Conservation (phyloP, 2,888 invertebrate species). For the Drosophila affinis region DNA sequence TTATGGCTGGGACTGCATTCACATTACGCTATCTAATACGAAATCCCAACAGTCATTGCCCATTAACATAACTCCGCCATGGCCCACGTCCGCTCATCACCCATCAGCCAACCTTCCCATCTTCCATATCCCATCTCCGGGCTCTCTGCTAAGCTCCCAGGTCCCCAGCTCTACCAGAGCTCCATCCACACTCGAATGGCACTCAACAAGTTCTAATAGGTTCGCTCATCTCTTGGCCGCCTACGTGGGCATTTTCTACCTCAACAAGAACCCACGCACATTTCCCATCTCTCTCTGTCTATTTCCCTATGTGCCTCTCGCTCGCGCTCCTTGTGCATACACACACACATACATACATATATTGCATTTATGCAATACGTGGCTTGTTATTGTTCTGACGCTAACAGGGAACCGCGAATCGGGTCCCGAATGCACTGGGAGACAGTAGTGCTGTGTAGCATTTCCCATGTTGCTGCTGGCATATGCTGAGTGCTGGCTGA, state of each 20-base stretch:
- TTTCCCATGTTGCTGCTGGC: too few species aligned
- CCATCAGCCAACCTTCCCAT: slow-evolving; percentile 12
- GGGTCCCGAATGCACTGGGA: slow-evolving; percentile 5
- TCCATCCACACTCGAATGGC: slow-evolving; percentile 58
- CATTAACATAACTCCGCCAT: slow-evolving; percentile 72
- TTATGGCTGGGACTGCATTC: slow-evolving; percentile 31
- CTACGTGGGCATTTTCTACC: slow-evolving; percentile 44
- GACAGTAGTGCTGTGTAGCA: not conserved
- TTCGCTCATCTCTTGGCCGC: slow-evolving; percentile 26
- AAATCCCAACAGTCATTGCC: slow-evolving; percentile 75
- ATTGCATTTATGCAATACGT: slow-evolving; percentile 78
- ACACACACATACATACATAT: slow-evolving; percentile 22
- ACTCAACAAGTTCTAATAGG: slow-evolving; percentile 77
- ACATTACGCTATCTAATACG: slow-evolving; percentile 71
- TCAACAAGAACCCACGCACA: slow-evolving; percentile 56
- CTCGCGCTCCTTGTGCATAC: slow-evolving; percentile 35
- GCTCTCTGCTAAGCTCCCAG: not conserved
- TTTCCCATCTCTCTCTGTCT: slow-evolving; percentile 13
- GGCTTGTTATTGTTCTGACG: slow-evolving; percentile 75
- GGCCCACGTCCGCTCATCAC: slow-evolving; percentile 60
- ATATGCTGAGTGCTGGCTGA: not conserved
- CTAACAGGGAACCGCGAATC: slow-evolving; percentile 27
- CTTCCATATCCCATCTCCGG: slow-evolving; percentile 13
- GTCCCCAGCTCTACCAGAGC: not conserved
- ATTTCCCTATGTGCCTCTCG: not conserved